These are phyloP conservation scores for Hyposmocoma kahamanoa DNA, from an alignment of 1,140 invertebrate genomes.

Conservation along the genomic window DNA sequence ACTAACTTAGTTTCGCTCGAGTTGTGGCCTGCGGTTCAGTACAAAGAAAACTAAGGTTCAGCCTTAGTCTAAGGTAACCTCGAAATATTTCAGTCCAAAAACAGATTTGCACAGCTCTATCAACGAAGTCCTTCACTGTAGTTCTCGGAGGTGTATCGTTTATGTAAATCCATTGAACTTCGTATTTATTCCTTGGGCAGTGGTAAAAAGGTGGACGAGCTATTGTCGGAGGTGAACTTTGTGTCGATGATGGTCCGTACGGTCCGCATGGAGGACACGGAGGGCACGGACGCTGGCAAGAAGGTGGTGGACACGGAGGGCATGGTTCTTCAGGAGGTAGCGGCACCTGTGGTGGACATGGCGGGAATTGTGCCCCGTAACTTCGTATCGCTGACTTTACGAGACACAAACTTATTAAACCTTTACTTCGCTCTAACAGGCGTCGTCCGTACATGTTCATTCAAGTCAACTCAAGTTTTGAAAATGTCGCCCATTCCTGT, in stretches of 20 bases:
- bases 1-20: neutral
- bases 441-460: too few species aligned
- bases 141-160: conserved; percentile 44
- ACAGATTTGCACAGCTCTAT: conserved; percentile 36
- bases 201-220: conserved; percentile 26
- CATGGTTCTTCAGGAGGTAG: conserved; percentile 7
- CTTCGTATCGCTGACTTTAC: too few species aligned
- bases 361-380: too few species aligned
- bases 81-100: conserved; percentile 54
- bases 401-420: too few species aligned
- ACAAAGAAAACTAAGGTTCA: neutral
- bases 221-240: neutral
- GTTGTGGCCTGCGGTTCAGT: neutral
- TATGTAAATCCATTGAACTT: conserved; percentile 45
- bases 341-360: conserved; percentile 7
- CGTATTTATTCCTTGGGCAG: conserved; percentile 41
- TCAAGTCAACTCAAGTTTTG: too few species aligned
- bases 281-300: conserved; percentile 3
- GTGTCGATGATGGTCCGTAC: conserved; percentile 14
- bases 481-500: too few species aligned
- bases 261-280: conserved; percentile 15
- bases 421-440: too few species aligned
- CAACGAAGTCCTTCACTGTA: conserved; percentile 32
- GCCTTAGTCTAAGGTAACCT: conserved; percentile 22
- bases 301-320: neutral